A percentile compares a stretch with the other conserved stretches of the same genome.
These are phyloP conservation scores for Coendou prehensilis DNA, from an alignment of 2,797 vertebrate species.

Conservation along the genomic window DNA sequence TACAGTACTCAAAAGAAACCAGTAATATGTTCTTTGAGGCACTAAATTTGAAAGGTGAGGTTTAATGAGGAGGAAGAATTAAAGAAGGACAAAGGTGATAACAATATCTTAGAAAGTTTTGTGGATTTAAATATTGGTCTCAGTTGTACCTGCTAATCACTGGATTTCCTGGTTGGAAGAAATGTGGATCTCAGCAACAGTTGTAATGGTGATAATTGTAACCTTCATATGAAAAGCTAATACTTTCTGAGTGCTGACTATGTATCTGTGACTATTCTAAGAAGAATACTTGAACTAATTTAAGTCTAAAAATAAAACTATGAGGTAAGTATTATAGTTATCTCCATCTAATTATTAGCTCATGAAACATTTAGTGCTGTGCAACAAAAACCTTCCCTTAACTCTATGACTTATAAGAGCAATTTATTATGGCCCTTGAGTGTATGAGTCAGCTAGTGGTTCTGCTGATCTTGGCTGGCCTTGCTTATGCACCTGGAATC, in stretches of 20 bases:
- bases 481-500: neutral
- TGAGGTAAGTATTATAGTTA: neutral
- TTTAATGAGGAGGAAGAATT: slow-evolving; percentile 1
- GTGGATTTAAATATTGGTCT: neutral
- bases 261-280: neutral
- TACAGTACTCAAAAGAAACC: neutral
- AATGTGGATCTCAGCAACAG: neutral
- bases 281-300: neutral
- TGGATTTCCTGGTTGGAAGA: neutral
- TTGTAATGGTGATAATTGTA: neutral
- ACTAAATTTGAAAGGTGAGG: neutral
- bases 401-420: neutral
- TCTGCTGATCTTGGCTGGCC: slow-evolving; percentile 11
- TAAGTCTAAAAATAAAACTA: neutral
- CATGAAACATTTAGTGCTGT: neutral
- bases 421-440: neutral
- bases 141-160: neutral
- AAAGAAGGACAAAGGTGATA: neutral
- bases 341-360: neutral
- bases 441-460: neutral
- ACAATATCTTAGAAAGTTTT: neutral
- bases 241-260: neutral
- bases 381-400: neutral
- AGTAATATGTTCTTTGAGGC: neutral
- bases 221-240: neutral